Conservation (phyloP, 2,888 invertebrate species). For the Trypoxylon attenuatum region DNA sequence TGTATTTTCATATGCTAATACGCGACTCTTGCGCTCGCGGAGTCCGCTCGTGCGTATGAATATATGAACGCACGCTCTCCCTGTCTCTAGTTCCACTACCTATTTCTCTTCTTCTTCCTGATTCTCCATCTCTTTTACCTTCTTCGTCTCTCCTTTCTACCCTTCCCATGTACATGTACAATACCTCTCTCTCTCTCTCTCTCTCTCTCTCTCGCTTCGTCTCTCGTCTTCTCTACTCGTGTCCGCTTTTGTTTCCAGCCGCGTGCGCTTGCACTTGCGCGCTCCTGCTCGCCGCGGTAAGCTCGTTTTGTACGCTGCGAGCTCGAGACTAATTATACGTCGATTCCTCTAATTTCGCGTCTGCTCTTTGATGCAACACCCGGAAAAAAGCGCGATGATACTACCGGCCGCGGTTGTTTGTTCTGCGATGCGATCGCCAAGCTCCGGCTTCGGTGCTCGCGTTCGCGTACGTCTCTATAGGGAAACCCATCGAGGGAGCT, state of each 20-base stretch:
- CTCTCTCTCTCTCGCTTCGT: neutral
- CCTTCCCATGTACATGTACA: neutral
- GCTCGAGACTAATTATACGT: neutral
- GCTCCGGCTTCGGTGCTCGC: no score
- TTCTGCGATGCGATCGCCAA: no score
- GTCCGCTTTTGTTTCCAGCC: neutral
- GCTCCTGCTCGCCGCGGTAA: neutral
- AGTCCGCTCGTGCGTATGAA: constrained; percentile 4
- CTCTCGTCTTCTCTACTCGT: neutral
- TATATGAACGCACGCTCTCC: neutral
- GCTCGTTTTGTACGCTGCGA: no score
- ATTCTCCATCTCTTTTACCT: neutral
- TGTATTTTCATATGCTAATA: neutral
- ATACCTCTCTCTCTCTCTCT: neutral
- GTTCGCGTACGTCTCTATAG: neutral
- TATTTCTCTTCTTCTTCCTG: neutral
- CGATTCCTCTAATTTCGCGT: neutral
- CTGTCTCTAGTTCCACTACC: no score
- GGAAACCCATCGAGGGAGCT: neutral
- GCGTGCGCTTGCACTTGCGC: neutral
- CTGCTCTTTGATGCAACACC: neutral
- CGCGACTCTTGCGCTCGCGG: neutral
- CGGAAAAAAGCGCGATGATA: neutral
- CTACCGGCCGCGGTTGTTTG: neutral
- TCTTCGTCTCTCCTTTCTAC: neutral